phyloP scores from a whole-genome alignment of 1,140 invertebrate species.

The Lepidurus apus region DNA sequence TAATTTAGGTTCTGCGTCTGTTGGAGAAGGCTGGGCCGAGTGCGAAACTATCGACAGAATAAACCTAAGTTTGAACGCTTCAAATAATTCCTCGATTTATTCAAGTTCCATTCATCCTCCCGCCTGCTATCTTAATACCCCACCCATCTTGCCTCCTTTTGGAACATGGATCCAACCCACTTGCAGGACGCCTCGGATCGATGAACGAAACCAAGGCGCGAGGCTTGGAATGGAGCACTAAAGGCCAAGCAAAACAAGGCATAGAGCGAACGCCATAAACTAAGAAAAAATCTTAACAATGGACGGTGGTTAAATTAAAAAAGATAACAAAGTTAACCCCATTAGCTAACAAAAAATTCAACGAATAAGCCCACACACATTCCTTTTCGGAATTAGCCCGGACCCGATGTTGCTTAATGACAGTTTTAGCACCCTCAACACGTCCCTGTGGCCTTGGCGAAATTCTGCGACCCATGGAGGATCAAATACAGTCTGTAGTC shows the following conservation, averaged over 20 bases:
- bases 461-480: no score
- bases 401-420: no score
- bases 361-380: neutral
- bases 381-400: no score
- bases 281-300: neutral
- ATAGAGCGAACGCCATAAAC: neutral
- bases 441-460: no score
- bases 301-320: neutral
- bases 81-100: neutral
- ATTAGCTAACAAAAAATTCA: neutral
- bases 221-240: conserved; percentile 14
- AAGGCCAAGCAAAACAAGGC: conserved; percentile 18
- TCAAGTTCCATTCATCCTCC: conserved; percentile 17
- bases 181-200: conserved; percentile 12
- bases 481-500: no score
- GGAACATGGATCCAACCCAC: neutral
- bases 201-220: conserved; percentile 18
- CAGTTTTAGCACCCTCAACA: no score
- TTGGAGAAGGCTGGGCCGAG: no score
- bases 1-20: no score
- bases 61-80: neutral
- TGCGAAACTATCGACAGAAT: no score
- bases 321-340: neutral
- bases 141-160: neutral
- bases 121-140: neutral